Conservation (phyloP, 2,888 invertebrate species). For the Tinea semifulvella region DNA sequence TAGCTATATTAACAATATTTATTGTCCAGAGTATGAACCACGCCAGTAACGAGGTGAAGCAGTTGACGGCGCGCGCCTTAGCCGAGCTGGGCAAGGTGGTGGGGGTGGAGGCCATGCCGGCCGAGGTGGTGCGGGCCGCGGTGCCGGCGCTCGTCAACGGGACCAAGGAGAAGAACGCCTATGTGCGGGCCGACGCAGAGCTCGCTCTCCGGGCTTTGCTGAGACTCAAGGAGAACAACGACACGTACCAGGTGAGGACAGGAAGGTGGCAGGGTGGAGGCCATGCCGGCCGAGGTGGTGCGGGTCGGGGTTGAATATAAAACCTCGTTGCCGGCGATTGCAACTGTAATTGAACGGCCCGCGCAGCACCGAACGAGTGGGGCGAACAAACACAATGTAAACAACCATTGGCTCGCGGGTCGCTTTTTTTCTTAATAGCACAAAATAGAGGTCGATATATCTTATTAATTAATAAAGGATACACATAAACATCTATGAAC, state of each 20-base stretch:
- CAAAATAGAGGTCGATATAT: too few species aligned
- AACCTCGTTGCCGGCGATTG: constrained; percentile 93
- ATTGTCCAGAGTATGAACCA: constrained; percentile 87
- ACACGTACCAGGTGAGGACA: constrained; percentile 42
- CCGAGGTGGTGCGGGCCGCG: constrained; percentile 77
- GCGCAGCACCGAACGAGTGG: too few species aligned
- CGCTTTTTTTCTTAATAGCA: too few species aligned
- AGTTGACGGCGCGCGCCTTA: constrained; percentile 83
- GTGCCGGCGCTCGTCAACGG: constrained; percentile 96
- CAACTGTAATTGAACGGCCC: too few species aligned
- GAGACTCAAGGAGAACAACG: neutral
- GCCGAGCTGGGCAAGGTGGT: constrained; percentile 76
- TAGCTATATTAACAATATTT: too few species aligned
- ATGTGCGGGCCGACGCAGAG: constrained; percentile 94
- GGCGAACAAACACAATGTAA: neutral
- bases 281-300: constrained; percentile 74
- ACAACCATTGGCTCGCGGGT: neutral
- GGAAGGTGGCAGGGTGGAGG: constrained; percentile 66
- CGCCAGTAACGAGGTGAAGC: constrained; percentile 92
- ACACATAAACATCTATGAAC: too few species aligned
- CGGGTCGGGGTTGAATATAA: too few species aligned
- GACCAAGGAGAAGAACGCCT: constrained; percentile 97
- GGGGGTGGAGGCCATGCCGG: constrained; percentile 65
- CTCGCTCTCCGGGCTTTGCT: constrained; percentile 76
- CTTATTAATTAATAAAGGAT: too few species aligned